Conservation (phyloP, 2,113 vertebrate genomes). For the Scophthalmus maximus region DNA sequence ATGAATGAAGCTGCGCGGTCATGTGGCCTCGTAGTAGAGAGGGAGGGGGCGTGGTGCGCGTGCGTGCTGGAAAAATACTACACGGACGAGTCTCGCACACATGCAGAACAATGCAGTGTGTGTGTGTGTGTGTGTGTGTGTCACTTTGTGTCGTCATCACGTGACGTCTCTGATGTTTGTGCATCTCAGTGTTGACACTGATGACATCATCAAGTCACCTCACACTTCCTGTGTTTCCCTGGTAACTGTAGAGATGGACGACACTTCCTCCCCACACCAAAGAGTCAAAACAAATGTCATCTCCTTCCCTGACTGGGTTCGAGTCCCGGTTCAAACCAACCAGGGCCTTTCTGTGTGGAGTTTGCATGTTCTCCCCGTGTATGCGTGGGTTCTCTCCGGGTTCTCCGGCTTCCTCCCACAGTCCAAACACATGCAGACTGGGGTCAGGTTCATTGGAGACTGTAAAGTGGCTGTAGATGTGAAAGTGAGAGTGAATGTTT, state of each 20-base stretch:
- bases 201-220: no score
- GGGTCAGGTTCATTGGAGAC: no score
- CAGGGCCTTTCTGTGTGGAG: no score
- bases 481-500: no score
- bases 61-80: constrained; percentile 28
- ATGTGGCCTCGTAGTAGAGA: constrained; percentile 43
- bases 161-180: neutral
- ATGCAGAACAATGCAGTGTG: neutral
- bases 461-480: no score
- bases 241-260: neutral
- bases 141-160: neutral
- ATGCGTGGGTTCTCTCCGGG: no score
- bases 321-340: no score
- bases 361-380: no score
- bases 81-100: neutral
- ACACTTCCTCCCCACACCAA: neutral
- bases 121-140: neutral
- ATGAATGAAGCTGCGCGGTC: constrained; percentile 45
- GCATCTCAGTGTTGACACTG: neutral
- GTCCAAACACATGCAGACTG: no score
- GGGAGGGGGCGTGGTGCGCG: constrained; percentile 23
- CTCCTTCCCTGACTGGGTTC: no score
- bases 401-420: no score
- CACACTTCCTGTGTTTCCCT: neutral
- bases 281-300: no score